Evolutionary conservation across 2,888 invertebrate genomes (phyloP), one percentile per base, ranked within the genome.

Genomic region (Opisthograptis luteolata): DNA sequence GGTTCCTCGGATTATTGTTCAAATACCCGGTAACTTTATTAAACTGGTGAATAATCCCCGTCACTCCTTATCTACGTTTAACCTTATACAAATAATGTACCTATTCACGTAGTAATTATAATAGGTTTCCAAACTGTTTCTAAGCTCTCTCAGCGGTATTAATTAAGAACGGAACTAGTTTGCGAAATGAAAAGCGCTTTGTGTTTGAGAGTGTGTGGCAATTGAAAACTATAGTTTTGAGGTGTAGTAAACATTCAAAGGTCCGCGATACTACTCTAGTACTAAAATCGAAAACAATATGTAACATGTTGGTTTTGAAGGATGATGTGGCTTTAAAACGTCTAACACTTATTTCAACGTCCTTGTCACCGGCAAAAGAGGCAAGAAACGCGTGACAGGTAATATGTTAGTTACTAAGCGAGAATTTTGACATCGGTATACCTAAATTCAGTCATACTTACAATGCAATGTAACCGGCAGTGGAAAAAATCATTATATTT

Each of bases 71-170:
- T 12, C 12, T 34, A 41, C 22, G 37, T 25, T 20, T 36, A 27
- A 37, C 25, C 31, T 34, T 37, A 37, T 30, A 37, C 27, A 36
- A 36, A 42, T 36, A 39, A 12, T 12, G 22, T 22, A 20, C 8
- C 14, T 17, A 10, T 4, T 5, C 25, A 25, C 25, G 25, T 32
- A 22, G n/a, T 34, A 24, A 14, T n/a, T 12, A 24, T 28, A 20
- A 3, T 30, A 14, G 22, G 30, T 30, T 37, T 27, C 13, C 34
- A 22, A 27, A 3, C 15, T 15, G 15, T 5, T 30, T 22, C 39
- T 44, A 36, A 19, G 14, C 40, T 34, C 34, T 40, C 36, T 13
- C 10, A 37, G 30, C 24, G 7, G 42, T 42, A 47, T 39, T 14
- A 43, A 42, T 50, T 27, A 10, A 30, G 24, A 24, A 39, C 19